Evolutionary conservation across 2,113 vertebrate genomes (phyloP), one percentile per base, ranked within the genome.

Genomic region (Aix galericulata): DNA sequence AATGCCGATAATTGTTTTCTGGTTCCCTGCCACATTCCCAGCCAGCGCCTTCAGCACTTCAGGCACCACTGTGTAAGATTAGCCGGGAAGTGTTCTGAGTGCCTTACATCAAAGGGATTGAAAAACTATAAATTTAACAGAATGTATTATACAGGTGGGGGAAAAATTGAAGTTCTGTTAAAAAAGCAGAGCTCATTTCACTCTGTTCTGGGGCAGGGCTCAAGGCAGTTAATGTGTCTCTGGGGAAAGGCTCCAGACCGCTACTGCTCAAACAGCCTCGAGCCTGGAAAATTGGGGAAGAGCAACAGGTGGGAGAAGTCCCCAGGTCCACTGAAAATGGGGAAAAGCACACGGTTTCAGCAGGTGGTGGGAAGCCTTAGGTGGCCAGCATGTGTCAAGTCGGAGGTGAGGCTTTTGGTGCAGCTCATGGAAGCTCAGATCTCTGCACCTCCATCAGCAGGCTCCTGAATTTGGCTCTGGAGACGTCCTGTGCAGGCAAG

Each of bases 91-190:
- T 17, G 9, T 68, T 91, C 66, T 48, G 91, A 96, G 92, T 60
- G 91, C 67, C 50, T 48, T 17, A 80, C 92, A 94, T 96, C 95
- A 97, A 96, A 97, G 88, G 85, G 63, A 89, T 36, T 67, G 92
- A 32, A 92, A 91, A 83, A 76, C 77, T 74, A 74, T 87, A 91
- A 80, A 94, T 93, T 94, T 78, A 93, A 80, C 89, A 83, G 86
- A 83, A 27, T 1, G 1, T 5, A 75, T 96, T 93, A 80, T 53
- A 80, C 91, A 94, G 93, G 94, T 93, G 89, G 81, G 44, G 56
- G n/a, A 20, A 50, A 34, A 59, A 81, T 26, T 18, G 48, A 75
- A 71, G 34, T 34, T 73, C 38, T 48, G 32, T n/a, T 52, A 32
- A 77, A 94, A 94, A 90, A 74, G 48, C 34, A 82, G 2, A 22